These are phyloP conservation scores for Colostygia pectinataria DNA, from an alignment of 2,888 invertebrate species.

Conservation along the genomic window DNA sequence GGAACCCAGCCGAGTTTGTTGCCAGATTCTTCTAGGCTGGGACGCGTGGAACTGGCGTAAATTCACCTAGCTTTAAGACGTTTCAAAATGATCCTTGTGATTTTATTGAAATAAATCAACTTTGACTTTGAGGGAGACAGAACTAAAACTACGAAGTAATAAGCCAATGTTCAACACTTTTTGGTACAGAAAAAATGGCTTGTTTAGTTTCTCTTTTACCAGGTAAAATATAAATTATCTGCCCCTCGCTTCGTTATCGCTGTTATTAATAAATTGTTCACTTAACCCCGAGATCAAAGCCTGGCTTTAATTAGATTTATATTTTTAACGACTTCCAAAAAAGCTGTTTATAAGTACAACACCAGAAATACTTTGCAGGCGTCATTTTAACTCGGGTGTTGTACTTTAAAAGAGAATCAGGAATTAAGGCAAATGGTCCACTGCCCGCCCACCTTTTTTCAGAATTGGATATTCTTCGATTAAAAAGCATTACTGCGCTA, in stretches of 20 bases:
- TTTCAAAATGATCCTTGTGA: too few relatives aligned
- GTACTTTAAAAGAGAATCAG: conserved; percentile 3
- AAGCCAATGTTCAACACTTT: too few relatives aligned
- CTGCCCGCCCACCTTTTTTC: not conserved
- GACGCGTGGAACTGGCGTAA: too few relatives aligned
- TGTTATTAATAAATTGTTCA: conserved; percentile 39
- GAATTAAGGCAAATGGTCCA: too few relatives aligned
- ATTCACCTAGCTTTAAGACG: too few relatives aligned
- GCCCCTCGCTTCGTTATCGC: conserved; percentile 30
- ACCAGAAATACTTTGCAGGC: conserved; percentile 17
- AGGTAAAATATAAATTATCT: conserved; percentile 1
- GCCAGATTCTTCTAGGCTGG: too few relatives aligned
- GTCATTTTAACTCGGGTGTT: conserved; percentile 13
- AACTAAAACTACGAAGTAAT: too few relatives aligned
- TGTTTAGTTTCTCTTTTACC: not conserved
- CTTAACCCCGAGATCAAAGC: conserved; percentile 45
- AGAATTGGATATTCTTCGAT: too few relatives aligned
- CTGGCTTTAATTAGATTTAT: conserved; percentile 36
- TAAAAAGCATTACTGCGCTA: too few relatives aligned
- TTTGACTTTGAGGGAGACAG: too few relatives aligned
- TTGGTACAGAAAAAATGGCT: not conserved
- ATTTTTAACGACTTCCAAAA: conserved; percentile 33
- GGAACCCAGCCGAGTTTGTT: too few relatives aligned
- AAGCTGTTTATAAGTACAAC: conserved; percentile 3
- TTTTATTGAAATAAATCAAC: too few relatives aligned